Base-by-base conservation (phyloP, 2,888 invertebrate genomes). In the Mimachlamys varia region DNA sequence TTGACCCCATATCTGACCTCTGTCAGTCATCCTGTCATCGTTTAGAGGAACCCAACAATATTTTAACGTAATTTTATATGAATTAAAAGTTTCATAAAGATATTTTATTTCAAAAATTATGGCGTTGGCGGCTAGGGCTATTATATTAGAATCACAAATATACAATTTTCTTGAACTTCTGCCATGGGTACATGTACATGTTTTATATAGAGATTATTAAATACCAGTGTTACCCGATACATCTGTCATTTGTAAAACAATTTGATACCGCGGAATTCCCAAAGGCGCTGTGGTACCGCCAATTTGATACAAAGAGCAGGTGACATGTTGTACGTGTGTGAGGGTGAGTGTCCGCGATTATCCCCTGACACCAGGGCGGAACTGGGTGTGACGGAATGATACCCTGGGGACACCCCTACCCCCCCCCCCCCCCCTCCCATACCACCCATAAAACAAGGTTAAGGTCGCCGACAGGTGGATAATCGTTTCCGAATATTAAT, bases 71-170 rank as follows among this genome's bases (percentile, higher is more conserved):
- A 76, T 76, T 13, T 33, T 33, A 33, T 27, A 76, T 27, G 76
- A 76, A 76, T 33, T 76, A 76, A 76, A 76, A 76, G 27, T 76
- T 76, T 76, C 33, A 33, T 76, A 76, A 76, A 27, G 76, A 76
- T 76, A 76, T 76, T 76, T 76, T 10, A 76, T 76, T 76, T 76
- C 27, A 76, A 33, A 27, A 76, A 76, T 33, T 17, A 58, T 58
- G 58, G 58, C 58, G 22, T 58, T 58, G 58, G 22, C 22, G 58
- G 3, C 10, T 22, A 7, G 19, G 62, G 10, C n/a, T 62, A 62
- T 62, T 62, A 7, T 62, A 62, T 17, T 17, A 62, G 22, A 22
- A n/a, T 62, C 17, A 3, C 53, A 53, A 53, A 58, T 58, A 58
- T 58, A 58, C 58, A 58, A 58, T 58, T 58, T 58, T 58, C 58